phyloP scores from a whole-genome alignment of 2,113 vertebrate species.

The Colius striatus region DNA sequence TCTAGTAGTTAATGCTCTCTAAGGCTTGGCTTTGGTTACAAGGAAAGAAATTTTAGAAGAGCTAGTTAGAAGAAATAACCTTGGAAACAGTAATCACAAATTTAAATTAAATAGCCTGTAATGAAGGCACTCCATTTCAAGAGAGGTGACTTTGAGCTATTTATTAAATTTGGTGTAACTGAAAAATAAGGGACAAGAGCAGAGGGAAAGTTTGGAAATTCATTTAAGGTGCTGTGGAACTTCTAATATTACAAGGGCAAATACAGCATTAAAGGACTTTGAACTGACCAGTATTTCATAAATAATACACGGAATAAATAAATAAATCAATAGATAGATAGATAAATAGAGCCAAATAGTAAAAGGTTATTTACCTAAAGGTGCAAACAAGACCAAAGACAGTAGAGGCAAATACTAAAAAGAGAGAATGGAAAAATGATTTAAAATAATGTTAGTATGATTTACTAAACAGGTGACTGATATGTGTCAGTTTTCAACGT shows the following conservation, averaged over 20 bases:
- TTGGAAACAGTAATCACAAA: not conserved
- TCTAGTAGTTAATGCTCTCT: not conserved
- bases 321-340: not conserved
- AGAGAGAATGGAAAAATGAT: not conserved
- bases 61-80: not conserved
- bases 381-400: not conserved
- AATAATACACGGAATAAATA: not conserved
- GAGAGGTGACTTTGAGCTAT: not conserved
- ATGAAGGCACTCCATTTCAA: not conserved
- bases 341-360: not conserved
- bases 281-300: not conserved
- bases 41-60: not conserved
- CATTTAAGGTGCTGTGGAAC: not conserved
- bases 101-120: not conserved
- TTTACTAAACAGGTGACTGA: not conserved
- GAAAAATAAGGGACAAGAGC: not conserved
- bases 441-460: not conserved
- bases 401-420: not conserved
- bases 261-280: not conserved
- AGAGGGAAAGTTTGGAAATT: not conserved
- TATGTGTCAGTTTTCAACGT: not conserved
- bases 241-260: not conserved
- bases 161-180: not conserved
- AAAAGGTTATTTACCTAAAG: not conserved
- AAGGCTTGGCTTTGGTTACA: not conserved